Percentiles rank a stretch among this genome's conserved stretches.
Evolutionary conservation across 2,888 invertebrate genomes (phyloP).

Genomic region (Dorcus parallelipipedus): DNA sequence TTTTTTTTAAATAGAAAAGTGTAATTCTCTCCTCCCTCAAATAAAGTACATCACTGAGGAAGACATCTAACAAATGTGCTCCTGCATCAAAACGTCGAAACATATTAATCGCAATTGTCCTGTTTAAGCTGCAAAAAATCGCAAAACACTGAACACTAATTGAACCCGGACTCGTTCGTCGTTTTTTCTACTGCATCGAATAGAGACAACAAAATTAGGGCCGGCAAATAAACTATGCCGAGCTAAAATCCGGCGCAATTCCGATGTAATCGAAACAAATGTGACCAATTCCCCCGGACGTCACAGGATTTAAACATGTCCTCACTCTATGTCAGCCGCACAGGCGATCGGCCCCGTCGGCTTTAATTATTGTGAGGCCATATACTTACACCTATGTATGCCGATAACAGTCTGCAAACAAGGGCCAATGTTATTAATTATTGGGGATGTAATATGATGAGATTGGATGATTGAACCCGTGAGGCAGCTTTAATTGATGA

Average conservation of each 20-base stretch:
- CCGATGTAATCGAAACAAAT: slow-evolving; percentile 36
- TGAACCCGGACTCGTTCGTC: too few relatives aligned
- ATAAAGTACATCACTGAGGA: too few relatives aligned
- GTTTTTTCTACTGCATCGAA: too few relatives aligned
- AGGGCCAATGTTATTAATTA: slow-evolving; percentile 25
- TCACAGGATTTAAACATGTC: slow-evolving; percentile 31
- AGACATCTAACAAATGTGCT: too few relatives aligned
- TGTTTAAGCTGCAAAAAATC: too few relatives aligned
- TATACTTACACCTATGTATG: background rate
- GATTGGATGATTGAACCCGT: slow-evolving; percentile 17
- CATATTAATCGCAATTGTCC: too few relatives aligned
- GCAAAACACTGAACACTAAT: too few relatives aligned
- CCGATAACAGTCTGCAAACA: slow-evolving; percentile 23
- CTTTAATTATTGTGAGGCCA: background rate
- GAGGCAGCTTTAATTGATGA: slow-evolving; percentile 8
- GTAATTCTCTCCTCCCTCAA: too few relatives aligned
- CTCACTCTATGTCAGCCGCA: slow-evolving; percentile 25
- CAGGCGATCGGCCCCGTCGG: slow-evolving; percentile 13
- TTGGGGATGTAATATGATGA: slow-evolving; percentile 12
- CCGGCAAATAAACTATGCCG: slow-evolving; percentile 6
- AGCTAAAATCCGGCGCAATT: slow-evolving; percentile 16
- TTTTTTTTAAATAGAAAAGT: too few relatives aligned
- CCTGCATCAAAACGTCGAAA: too few relatives aligned
- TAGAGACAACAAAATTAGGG: background rate
- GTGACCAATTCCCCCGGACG: slow-evolving; percentile 30